These are phyloP conservation scores for Liparis tanakae DNA, from an alignment of 2,797 vertebrate genomes.

Conservation along the genomic window DNA sequence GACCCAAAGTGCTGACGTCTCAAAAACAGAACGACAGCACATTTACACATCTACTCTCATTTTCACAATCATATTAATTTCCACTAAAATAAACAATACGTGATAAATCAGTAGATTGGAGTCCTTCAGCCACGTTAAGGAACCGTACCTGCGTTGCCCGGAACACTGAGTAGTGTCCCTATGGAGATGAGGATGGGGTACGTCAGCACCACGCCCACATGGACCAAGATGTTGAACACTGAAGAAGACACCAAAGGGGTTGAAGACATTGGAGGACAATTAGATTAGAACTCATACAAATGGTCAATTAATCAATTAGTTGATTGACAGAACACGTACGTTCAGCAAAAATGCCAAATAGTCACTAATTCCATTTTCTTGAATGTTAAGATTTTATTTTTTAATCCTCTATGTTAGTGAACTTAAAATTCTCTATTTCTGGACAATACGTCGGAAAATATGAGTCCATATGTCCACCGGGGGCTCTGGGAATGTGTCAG, in stretches of 20 bases:
- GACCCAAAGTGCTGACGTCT: conserved; percentile 69
- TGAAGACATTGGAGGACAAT: not conserved
- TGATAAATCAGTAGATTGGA: conserved; percentile 2
- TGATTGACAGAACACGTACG: too few species aligned
- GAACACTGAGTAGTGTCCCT: conserved; percentile 97
- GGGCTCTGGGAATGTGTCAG: not conserved
- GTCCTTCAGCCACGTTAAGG: conserved; percentile 8
- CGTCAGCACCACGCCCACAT: conserved; percentile 94
- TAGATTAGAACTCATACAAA: not conserved
- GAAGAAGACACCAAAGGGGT: conserved; percentile 42
- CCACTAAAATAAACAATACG: not conserved
- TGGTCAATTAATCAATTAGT: not conserved
- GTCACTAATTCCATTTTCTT: not conserved
- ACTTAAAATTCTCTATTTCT: not conserved
- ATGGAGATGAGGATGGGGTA: conserved; percentile 99
- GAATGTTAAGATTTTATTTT: not conserved
- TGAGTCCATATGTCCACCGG: not conserved
- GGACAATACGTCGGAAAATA: not conserved
- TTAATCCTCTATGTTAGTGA: not conserved
- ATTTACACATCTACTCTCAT: conserved; percentile 25
- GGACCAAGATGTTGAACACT: conserved; percentile 98
- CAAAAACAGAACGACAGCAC: conserved; percentile 34
- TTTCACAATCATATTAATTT: conserved; percentile 31
- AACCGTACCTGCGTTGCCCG: conserved; percentile 93
- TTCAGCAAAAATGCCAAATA: not conserved